These are phyloP conservation scores for Brachionus plicatilis DNA, from an alignment of 1,140 invertebrate genomes.

Conservation along the genomic window DNA sequence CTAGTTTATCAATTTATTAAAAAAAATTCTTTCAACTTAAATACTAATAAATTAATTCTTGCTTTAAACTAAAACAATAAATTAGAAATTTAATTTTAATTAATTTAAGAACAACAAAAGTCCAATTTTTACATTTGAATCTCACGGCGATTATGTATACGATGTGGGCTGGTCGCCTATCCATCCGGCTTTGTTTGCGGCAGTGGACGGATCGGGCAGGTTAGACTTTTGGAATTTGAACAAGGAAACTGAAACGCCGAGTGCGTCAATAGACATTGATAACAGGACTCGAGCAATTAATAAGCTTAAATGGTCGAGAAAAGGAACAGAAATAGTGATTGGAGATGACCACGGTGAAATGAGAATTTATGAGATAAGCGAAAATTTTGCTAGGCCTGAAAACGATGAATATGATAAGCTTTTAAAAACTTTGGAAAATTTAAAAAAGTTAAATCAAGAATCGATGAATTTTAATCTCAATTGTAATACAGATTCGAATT, in stretches of 20 bases:
- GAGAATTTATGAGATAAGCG: slow-evolving; percentile 89
- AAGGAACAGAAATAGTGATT: slow-evolving; percentile 79
- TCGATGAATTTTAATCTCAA: background rate
- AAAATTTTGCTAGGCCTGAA: slow-evolving; percentile 51
- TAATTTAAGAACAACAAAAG: slow-evolving; percentile 67
- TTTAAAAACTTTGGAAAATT: background rate
- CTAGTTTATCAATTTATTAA: no score
- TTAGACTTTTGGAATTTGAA: slow-evolving; percentile 95
- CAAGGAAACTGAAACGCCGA: slow-evolving; percentile 81
- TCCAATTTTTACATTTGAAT: slow-evolving; percentile 90
- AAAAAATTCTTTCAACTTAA: no score
- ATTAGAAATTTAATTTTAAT: background rate
- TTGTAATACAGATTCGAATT: background rate
- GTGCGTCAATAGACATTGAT: slow-evolving; percentile 66
- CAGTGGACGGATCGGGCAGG: slow-evolving; percentile 83
- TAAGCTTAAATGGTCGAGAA: slow-evolving; percentile 87
- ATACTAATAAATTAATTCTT: no score
- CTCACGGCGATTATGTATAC: slow-evolving; percentile 92
- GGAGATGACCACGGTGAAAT: slow-evolving; percentile 89
- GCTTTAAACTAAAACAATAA: no score
- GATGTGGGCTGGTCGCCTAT: slow-evolving; percentile 96
- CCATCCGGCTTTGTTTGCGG: slow-evolving; percentile 91
- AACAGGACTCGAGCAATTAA: slow-evolving; percentile 80
- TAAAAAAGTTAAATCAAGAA: slow-evolving; percentile 35
- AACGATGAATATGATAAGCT: background rate